Conservation (phyloP, 2,113 vertebrate genomes). For the Chaenocephalus aceratus region DNA sequence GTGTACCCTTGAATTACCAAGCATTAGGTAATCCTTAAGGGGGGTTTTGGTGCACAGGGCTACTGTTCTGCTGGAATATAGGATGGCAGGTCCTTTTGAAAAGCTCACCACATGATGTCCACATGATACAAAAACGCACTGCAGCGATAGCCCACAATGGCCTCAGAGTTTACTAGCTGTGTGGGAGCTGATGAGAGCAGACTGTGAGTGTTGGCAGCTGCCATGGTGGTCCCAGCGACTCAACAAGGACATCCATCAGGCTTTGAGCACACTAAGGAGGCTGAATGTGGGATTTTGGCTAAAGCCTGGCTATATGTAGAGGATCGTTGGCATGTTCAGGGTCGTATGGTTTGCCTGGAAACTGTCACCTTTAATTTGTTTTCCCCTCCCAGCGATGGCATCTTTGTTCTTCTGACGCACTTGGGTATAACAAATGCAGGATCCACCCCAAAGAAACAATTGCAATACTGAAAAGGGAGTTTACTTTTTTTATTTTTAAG, state of each 20-base stretch:
- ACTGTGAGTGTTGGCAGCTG: constrained; percentile 63
- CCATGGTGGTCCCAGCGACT: constrained; percentile 66
- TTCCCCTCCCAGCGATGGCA: not conserved
- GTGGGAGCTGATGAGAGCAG: constrained; percentile 60
- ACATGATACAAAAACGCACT: constrained; percentile 63
- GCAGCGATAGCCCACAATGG: constrained; percentile 51
- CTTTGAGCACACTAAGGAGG: constrained; percentile 42
- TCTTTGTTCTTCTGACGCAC: constrained; percentile 25
- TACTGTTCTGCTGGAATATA: constrained; percentile 49
- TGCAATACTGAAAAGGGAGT: not conserved
- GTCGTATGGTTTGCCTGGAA: constrained; percentile 21
- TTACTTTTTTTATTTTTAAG: constrained; percentile 2
- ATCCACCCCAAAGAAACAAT: not conserved
- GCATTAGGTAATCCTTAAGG: constrained; percentile 43
- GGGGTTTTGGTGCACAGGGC: constrained; percentile 13
- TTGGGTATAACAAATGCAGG: not conserved
- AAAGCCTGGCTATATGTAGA: constrained; percentile 30
- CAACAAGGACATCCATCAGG: constrained; percentile 60
- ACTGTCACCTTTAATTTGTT: constrained; percentile 38
- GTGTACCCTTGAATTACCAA: constrained; percentile 26
- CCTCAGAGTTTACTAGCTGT: constrained; percentile 59
- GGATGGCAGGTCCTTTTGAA: constrained; percentile 56
- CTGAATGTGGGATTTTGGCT: constrained; percentile 49
- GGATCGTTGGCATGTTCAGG: constrained; percentile 17
- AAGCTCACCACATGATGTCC: constrained; percentile 72